Percentiles rank a stretch among this genome's conserved stretches.
Conservation (phyloP, 30 jellyfish, hydroid and myxozoan genomes). For the Hydractinia symbiolongicarpus region DNA sequence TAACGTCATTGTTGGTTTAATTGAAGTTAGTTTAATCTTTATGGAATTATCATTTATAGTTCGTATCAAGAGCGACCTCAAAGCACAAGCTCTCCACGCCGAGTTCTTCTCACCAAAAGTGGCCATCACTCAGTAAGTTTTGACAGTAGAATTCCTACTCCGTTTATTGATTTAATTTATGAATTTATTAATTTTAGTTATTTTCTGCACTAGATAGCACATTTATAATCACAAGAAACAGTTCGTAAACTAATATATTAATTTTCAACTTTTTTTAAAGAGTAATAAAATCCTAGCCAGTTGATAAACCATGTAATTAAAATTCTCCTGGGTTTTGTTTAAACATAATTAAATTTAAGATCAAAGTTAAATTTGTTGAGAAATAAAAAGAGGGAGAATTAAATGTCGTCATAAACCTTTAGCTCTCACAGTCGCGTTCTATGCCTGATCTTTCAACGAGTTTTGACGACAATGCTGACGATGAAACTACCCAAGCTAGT, state of each 20-base stretch:
- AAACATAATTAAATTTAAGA: too few relatives aligned
- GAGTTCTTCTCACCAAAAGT: constrained; percentile 12
- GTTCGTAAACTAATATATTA: too few relatives aligned
- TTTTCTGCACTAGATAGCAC: too few relatives aligned
- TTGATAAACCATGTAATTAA: too few relatives aligned
- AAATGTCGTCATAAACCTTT: background rate
- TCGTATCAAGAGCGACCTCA: constrained; percentile 31
- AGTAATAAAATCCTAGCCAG: too few relatives aligned
- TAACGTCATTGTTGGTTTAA: background rate
- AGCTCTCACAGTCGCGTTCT: constrained; percentile 7
- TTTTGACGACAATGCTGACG: background rate
- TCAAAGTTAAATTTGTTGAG: too few relatives aligned
- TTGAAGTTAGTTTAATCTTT: background rate
- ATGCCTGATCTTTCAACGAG: constrained; percentile 16
- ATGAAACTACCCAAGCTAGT: background rate
- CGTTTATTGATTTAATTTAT: too few relatives aligned
- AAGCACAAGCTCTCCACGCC: constrained; percentile 71
- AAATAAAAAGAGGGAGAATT: too few relatives aligned
- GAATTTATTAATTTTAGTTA: too few relatives aligned
- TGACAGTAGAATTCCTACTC: background rate
- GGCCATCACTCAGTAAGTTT: constrained; percentile 27
- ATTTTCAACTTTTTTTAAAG: too few relatives aligned
- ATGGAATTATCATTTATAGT: background rate
- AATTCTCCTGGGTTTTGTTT: too few relatives aligned
- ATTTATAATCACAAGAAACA: too few relatives aligned